Conservation (phyloP, 2,888 invertebrate genomes). For the Hyles lineata region DNA sequence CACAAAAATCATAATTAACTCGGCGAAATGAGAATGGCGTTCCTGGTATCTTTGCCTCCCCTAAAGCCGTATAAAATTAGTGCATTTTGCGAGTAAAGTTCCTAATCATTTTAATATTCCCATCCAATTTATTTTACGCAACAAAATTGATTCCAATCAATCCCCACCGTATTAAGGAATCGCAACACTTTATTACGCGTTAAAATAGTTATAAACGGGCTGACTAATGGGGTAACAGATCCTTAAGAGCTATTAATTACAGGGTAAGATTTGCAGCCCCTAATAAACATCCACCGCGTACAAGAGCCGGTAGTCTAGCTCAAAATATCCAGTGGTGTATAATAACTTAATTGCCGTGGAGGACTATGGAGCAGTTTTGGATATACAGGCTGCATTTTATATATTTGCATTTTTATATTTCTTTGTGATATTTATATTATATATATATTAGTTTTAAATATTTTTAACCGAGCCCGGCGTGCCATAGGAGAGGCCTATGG, state of each 20-base stretch:
- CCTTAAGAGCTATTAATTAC: slow-evolving; percentile 48
- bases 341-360: slow-evolving; percentile 52
- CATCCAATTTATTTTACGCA: too few relatives aligned
- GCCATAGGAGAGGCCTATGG: too few relatives aligned
- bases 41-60: too few relatives aligned
- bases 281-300: slow-evolving; percentile 30
- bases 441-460: too few relatives aligned
- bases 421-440: too few relatives aligned
- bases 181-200: not conserved
- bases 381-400: not conserved
- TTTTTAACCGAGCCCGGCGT: too few relatives aligned
- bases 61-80: too few relatives aligned
- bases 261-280: slow-evolving; percentile 42
- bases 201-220: slow-evolving; percentile 34
- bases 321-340: slow-evolving; percentile 54
- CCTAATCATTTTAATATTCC: too few relatives aligned
- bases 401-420: not conserved
- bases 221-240: slow-evolving; percentile 36
- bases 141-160: not conserved
- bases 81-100: too few relatives aligned
- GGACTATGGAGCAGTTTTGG: not conserved
- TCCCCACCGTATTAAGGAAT: not conserved
- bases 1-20: too few relatives aligned
- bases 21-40: too few relatives aligned
- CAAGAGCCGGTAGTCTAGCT: slow-evolving; percentile 32